Base-by-base conservation (phyloP, 1,140 invertebrate genomes). In the Drosophila orena region DNA sequence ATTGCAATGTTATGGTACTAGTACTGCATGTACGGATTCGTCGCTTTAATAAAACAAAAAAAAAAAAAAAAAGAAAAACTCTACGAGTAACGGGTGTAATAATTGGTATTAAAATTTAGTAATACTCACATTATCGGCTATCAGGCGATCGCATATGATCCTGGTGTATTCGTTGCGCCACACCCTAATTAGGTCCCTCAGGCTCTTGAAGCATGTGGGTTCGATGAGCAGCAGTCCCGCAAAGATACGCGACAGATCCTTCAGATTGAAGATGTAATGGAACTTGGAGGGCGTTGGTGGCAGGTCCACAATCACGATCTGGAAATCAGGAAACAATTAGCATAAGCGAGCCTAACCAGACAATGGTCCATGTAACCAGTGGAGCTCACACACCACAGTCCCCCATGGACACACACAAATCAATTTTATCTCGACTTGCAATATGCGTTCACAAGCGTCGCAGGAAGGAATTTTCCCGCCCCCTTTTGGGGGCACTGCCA, bases 211-310 rank as follows among this genome's bases (percentile, higher is more conserved):
- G 75, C 94, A 94, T 34, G 93, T 92, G 0, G 96, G 95, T 47
- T 95, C 94, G 22, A 96, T 97, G 55, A 97, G 94, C 58, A 96
- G 95, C 65, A 98, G 85, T 3, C 97, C 97, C 40, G 95, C 95
- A 64, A 95, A 95, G 27, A 98, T 95, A 50, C 97, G 94, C 1
- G 97, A 97, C 49, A 98, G 93, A 93, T 98, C 97, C 68, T 97
- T 94, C 92, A 98, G 94, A 92, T 98, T 98, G 93, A 98, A 98
- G 64, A 98, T 97, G 92, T 98, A 98, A 92, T 98, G 97, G 93
- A 98, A 98, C 92, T 97, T 98, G 4, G 96, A 96, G 4, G 98
- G 98, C 0, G 97, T 98, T 15, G 97, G 97, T n/a, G 97, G 96
- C 53, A 98, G 91, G 73, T 97, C 95, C 15, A 94, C 93, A 53